Evolutionary conservation across 2,888 invertebrate species (phyloP), one percentile per base, ranked within the genome.

Genomic region (Toxonevra muliebris): DNA sequence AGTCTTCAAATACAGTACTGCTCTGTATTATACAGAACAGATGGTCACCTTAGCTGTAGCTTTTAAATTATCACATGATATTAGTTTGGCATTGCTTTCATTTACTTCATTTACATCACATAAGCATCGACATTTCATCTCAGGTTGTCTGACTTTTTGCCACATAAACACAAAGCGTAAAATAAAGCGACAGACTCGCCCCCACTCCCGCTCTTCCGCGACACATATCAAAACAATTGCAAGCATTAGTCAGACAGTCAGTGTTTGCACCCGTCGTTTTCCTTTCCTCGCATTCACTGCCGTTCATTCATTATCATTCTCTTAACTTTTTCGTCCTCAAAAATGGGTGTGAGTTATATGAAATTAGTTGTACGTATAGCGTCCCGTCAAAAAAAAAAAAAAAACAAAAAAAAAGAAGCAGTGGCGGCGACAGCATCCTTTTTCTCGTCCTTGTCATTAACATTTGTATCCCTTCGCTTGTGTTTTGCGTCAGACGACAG

Each of bases 151-250:
- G 60, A 7, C 13, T 48, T 20, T 60, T 60, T 60, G 60, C 60
- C 48, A 60, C 13, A 45, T 20, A 19, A 45, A 17, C 12, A 15
- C 15, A 48, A 45, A 20, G 20, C 57, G 13, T 15, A 59, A 10
- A 43, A n/a, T 1, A 59, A 58, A 41, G 42, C 17, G 17, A 10
- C 42, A n/a, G 42, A 12, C 10, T 10, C 12, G 13, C 17, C 7
- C 9, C 58, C 15, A 15, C 41, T 17, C 58, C 42, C 17, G 42
- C 42, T 15, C 13, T 11, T 13, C 13, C 15, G 43, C 60, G 30
- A 60, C 60, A 48, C 13, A 40, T 42, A 15, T 45, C n/a, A 20
- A 60, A 60, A 60, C 60, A 60, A 60, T 60, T 60, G 60, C 60
- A 57, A 40, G 48, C 60, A 60, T 60, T 60, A 60, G 60, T 19